Evolutionary conservation across 2,797 vertebrate genomes (phyloP), one percentile per base, ranked within the genome.

Genomic region (Acipenser transmontanus): DNA sequence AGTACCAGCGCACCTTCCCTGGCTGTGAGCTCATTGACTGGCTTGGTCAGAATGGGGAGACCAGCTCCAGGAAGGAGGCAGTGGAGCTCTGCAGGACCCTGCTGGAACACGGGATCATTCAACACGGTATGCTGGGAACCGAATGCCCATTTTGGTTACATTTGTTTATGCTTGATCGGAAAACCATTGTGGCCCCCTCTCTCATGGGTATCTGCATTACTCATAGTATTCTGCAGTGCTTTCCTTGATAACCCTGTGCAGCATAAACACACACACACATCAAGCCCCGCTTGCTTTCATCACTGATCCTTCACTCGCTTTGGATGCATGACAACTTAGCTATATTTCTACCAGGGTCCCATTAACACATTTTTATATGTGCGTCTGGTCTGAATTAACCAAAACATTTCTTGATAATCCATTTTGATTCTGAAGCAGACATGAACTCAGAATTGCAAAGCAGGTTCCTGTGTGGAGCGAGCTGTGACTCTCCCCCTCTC

Each of bases 61-160:
- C 75, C 1, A 84, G 87, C 64, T 89, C 78, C 78, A 78, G 93
- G 50, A 74, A 87, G 50, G 88, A 82, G 7, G 94, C 89, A 0
- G 76, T 90, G 70, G 90, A 91, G 62, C 79, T 94, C 71, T 92
- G 92, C 59, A 81, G 79, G 1, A 82, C 84, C 0, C 78, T 95
- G 75, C 82, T 94, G 71, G 92, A 94, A 73, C 85, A 94, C 1
- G 91, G 91, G 61, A 93, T 96, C 76, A 88, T 95, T 72, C 91
- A 93, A 74, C 94, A 94, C 0, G 91, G 93, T 93, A 81, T 84
- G 87, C 54, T n/a, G 9, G 54, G 6, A 57, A 34, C 34, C 1
- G 34, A 4, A 34, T 34, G 34, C 34, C 34, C 4, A 34, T 34
- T 34, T 34, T 34, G 34, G 4, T n/a, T 52, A 14, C 48, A 65